These are phyloP conservation scores for Dipodomys stephensi DNA, from an alignment of 2,113 vertebrate genomes.

Conservation along the genomic window DNA sequence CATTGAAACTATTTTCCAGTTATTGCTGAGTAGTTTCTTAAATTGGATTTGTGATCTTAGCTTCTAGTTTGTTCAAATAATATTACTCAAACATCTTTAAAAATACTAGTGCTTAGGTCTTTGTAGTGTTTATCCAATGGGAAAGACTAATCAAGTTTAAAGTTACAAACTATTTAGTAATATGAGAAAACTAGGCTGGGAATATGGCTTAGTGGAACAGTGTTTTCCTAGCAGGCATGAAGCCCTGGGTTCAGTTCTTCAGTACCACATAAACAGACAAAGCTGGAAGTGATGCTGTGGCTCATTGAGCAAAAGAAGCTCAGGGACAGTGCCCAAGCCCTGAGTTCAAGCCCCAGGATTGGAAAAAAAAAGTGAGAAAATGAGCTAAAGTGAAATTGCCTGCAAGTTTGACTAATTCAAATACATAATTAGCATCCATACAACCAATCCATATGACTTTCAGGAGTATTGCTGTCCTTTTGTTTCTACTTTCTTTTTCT, in stretches of 20 bases:
- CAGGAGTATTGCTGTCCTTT: neutral
- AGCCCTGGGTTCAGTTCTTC: too few relatives aligned
- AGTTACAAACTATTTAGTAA: constrained; percentile 49
- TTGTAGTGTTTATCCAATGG: constrained; percentile 15
- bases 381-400: constrained; percentile 48
- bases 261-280: too few relatives aligned
- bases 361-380: too few relatives aligned
- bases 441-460: neutral
- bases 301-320: too few relatives aligned
- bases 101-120: neutral
- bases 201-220: too few relatives aligned
- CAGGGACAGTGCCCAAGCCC: too few relatives aligned
- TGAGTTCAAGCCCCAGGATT: too few relatives aligned
- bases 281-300: too few relatives aligned
- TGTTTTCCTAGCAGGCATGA: too few relatives aligned
- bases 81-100: constrained; percentile 40
- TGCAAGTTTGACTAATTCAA: constrained; percentile 32
- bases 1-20: constrained; percentile 77
- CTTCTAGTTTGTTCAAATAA: constrained; percentile 54
- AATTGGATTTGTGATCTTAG: constrained; percentile 71
- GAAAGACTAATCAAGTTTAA: constrained; percentile 22
- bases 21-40: constrained; percentile 67
- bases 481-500: too few relatives aligned
- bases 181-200: constrained; percentile 41
- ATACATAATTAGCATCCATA: constrained; percentile 11